Evolutionary conservation across 2,888 invertebrate species (phyloP), one percentile per base, ranked within the genome.

Genomic region (Antitype chi): DNA sequence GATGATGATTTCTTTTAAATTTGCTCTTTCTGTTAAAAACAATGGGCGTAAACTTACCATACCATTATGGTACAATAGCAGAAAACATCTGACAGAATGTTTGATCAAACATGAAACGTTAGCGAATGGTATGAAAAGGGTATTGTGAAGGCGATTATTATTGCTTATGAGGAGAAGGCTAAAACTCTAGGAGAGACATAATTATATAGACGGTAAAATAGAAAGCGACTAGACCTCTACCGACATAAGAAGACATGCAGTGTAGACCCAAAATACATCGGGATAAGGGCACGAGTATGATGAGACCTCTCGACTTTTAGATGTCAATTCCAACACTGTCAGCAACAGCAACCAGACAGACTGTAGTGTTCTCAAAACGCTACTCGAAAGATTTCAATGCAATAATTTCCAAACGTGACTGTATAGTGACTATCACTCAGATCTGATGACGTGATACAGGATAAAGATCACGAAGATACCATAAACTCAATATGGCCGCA

Each of bases 401-500:
- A 55, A 82, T 63, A 0, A 55, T 28, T 32, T n/a, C 23, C n/a
- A 53, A 53, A 60, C 13, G 23, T 15, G 47, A 60, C 15, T 52
- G 9, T 43, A 13, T 52, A 63, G 15, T 57, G 57, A 7, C 32
- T 20, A 78, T 59, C 63, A 55, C 15, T 49, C 20, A 17, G 38
- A 66, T 74, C 62, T 67, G 59, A 69, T 74, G 81, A 72, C 69
- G 74, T 69, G 52, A 70, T 84, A 60, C 80, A 79, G 77, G 69
- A 76, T 52, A 74, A 71, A 25, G 43, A 60, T 69, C 73, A 83
- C 68, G 74, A 74, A 77, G 47, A 87, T 62, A 80, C 78, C 73
- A 90, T 89, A 87, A 90, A 91, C 89, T 87, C 89, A 93, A 93
- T 85, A 92, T 91, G 91, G 89, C 90, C 88, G 89, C 85, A 92